Evolutionary conservation across 2,797 vertebrate species (phyloP), one percentile per base, ranked within the genome.

Genomic region (Merluccius polli): DNA sequence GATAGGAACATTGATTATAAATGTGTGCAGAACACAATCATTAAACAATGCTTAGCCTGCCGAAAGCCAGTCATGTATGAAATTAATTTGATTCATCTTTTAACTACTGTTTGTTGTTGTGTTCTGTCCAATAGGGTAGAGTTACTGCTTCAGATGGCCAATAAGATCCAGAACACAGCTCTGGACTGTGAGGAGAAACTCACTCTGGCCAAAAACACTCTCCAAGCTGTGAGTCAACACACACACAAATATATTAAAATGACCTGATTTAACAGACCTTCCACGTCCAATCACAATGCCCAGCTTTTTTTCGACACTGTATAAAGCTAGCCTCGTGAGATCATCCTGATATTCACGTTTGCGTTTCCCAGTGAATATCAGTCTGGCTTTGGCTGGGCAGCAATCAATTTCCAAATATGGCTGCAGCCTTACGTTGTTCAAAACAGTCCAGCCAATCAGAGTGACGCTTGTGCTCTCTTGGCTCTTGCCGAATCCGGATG

Each of bases 171-270:
- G 93, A 99, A 99, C 89, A 95, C 94, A 88, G 95, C 96, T 88
- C 90, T 99, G 89, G 96, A 94, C 91, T 99, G 97, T 85, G 98
- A 99, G 78, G 97, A 99, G 87, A 99, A 99, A 82, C 94, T 99
- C 81, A 99, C 97, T 24, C 91, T 98, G 0, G 97, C 97, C 0
- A 98, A 94, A 90, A 99, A 99, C 92, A 99, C 97, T 0, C 93
- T 99, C 33, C 97, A 99, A 81, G 95, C 97, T 65, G 98, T 99
- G 86, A 96, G 97, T 95, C 9, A 63, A 27, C 1, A 41, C 33
- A 67, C 59, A 11, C 73, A 70, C 4, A 11, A 36, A 41, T 65
- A 71, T 12, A 18, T 21, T 65, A 35, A 29, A 38, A 68, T 3
- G 0, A 48, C 44, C 16, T 16, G 21, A 24, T 4, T 8, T 59